Evolutionary conservation across 1,140 invertebrate species (phyloP).

Genomic region (Atta colombica): DNA sequence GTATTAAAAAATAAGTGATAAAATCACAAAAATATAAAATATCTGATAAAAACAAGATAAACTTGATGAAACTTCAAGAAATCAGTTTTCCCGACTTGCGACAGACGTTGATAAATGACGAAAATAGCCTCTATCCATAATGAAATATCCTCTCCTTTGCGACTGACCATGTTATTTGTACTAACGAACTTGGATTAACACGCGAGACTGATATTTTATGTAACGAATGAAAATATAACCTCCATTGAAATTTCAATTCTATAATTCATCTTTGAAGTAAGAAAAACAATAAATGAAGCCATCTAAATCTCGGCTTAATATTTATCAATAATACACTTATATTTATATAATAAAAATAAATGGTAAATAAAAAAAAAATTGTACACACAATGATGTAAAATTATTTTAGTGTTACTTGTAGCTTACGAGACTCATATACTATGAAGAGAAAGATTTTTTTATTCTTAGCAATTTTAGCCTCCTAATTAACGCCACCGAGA

Average conservation of each 20-base stretch:
- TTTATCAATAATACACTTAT: not conserved
- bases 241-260: not conserved
- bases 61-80: not conserved
- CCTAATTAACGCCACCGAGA: not conserved
- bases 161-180: not conserved
- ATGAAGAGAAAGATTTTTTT: not conserved
- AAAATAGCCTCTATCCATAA: constrained; percentile 33
- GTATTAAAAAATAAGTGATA: not conserved
- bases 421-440: not conserved
- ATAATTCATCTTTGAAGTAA: not conserved
- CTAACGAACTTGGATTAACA: constrained; percentile 23
- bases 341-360: no score
- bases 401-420: not conserved
- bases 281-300: not conserved
- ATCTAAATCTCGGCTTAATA: not conserved
- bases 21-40: not conserved
- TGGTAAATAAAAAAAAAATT: not conserved
- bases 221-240: not conserved
- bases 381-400: not conserved
- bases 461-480: not conserved
- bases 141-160: not conserved
- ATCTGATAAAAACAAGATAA: not conserved
- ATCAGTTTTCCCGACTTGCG: not conserved
- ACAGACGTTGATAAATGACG: constrained; percentile 22
- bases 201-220: not conserved